Base-by-base conservation (phyloP, 2,797 vertebrate species). In the Molothrus ater region DNA sequence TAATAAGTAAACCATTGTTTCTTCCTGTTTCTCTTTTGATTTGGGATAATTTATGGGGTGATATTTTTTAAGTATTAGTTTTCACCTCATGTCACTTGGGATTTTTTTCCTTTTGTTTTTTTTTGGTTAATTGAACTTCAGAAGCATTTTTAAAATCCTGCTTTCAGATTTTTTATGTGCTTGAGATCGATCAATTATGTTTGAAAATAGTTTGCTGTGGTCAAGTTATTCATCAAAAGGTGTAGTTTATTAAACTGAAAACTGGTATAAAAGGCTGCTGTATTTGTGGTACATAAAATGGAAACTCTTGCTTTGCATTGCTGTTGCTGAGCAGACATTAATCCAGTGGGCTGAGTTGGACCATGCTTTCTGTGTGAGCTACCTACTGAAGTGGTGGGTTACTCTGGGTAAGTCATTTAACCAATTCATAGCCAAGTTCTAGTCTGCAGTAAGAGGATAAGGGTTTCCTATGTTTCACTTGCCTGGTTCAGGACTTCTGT, bases 81-180 rank as follows among this genome's bases (percentile, higher is more conserved):
- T 73, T 64, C 60, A 60, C 24, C 13, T 20, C 1, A 1, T 18
- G 16, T 61, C 0, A 3, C 43, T 83, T 2, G 4, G 12, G 9
- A 24, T 68, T 70, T 34, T 12, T 32, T 11, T 8, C 7, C 8
- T 12, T 38, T 43, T 61, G 12, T 53, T 10, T 57, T 28, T 22
- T 47, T 17, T 42, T 51, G 5, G 29, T 71, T 88, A 54, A 43
- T 20, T 79, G 36, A 89, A 31, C 47, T 78, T 81, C 17, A 51
- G 83, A 84, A 59, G 24, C 11, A 6, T 54, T 68, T 87, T 42
- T 16, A 11, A 59, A 71, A 54, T 64, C 80, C 19, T 50, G 2
- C 19, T 29, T 76, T 81, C 45, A 45, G 3, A 7, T 73, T 38
- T 76, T 69, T 50, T 60, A 28, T 66, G 22, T 4, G 1, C 38